phyloP scores from a whole-genome alignment of 2,113 vertebrate species.

The Elachura formosa region DNA sequence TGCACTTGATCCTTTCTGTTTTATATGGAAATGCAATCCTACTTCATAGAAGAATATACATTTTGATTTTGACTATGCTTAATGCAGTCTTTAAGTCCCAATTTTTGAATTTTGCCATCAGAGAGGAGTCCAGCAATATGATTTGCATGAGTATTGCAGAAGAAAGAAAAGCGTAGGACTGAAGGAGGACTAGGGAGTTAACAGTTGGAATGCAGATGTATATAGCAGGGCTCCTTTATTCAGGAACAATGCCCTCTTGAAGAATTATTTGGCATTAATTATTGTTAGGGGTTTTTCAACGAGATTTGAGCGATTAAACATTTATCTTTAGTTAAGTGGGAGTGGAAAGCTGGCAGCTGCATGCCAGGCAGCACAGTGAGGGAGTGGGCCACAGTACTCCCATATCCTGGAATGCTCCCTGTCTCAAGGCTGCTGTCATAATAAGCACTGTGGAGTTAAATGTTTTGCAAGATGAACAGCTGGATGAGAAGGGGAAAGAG shows the following conservation, averaged over 20 bases:
- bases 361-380: accelerated
- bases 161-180: neutral
- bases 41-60: neutral
- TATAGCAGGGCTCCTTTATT: neutral
- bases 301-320: neutral
- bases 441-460: neutral
- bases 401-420: accelerated
- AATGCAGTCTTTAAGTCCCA: neutral
- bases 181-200: neutral
- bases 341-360: neutral
- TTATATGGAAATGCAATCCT: neutral
- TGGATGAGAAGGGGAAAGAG: neutral
- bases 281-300: neutral
- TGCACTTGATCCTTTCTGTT: neutral
- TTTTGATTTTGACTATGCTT: neutral
- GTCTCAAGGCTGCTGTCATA: neutral
- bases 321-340: neutral
- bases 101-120: neutral
- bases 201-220: accelerated
- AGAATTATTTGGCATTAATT: neutral
- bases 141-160: neutral
- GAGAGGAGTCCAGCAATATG: accelerated
- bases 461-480: accelerated
- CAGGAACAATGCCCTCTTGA: neutral
- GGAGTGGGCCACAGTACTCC: accelerated